Base-by-base conservation (phyloP, 2,888 invertebrate species). In the Lutraria lutraria region DNA sequence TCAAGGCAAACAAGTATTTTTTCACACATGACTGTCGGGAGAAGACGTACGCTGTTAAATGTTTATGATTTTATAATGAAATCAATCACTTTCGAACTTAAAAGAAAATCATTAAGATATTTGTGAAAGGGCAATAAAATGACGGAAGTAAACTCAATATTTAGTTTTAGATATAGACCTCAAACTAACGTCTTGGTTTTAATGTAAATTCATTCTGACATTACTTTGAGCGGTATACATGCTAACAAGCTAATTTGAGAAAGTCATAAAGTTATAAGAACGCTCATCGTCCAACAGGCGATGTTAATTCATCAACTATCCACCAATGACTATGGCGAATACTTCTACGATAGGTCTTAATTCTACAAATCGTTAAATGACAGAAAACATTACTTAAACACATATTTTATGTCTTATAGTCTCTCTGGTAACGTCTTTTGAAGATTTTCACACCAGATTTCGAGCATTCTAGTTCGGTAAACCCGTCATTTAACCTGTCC, bases 221-320 rank as follows among this genome's bases (percentile, higher is more conserved):
- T 25, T 29, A 8, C 43, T n/a, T 29, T 29, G 53, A 29, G 43
- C 43, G 29, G 63, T 68, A 43, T 63, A 86, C 60, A 56, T 79
- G 85, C 31, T 85, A 85, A 85, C 85, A 85, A 80, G 85, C 34
- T 34, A 34, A 80, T 56, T n/a, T 80, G 76, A 21, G 79, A 63
- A 79, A 34, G 63, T 72, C 72, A 83, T 86, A 89, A 86, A 89
- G 83, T 43, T 8, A 43, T 21, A 80, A 83, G 54, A 31, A 54
- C 84, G 86, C 80, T 91, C 89, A 60, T 86, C 86, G 86, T 52
- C 63, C 84, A 91, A 89, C 91, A 91, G 89, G 88, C 89, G 88
- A 83, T 31, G 76, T 53, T 85, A 84, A 89, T 88, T 84, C 54
- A 63, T 88, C 81, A 85, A 56, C 43, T 80, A 89, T 88, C 88